Base-by-base conservation (phyloP, 2,113 vertebrate species). In the Lepus europaeus region DNA sequence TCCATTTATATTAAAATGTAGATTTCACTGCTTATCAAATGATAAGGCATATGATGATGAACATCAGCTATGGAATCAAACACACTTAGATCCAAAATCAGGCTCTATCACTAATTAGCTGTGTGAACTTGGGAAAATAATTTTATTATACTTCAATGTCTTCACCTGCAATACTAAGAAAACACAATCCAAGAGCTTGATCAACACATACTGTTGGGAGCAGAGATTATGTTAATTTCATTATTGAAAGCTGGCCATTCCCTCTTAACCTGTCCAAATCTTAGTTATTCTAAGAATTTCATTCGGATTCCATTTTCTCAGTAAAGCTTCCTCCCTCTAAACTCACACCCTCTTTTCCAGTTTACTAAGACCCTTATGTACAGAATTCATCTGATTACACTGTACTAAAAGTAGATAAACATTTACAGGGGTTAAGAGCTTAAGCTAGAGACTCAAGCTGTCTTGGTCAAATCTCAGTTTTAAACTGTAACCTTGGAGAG, bases 241-340 rank as follows among this genome's bases (percentile, higher is more conserved):
- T 76, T 11, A 95, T 79, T 53, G 29, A 83, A 72, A 81, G 31
- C 49, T 87, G 89, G 45, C 17, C 16, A 49, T 76, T 82, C 85
- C 70, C 33, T 76, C 19, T 91, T 68, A 91, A 79, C 2, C 59
- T 87, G 51, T 87, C 49, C 29, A 89, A 93, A 78, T 90, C n/a
- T n/a, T 66, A 90, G 16, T 33, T 64, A 84, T 84, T 94, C 56
- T 9, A 73, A 92, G 93, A 87, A 77, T 45, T 87, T 93, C 27
- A 76, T 72, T 89, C 90, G 93, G 87, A 94, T 96, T 87, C 49
- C 5, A 92, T 83, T 94, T 89, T 74, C n/a, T 89, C 36, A 89
- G 56, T 66, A 87, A 94, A 95, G 25, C 25, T 59, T 96, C 5
- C 20, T 45, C 9, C 84, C 53, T 9, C 59, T 90, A 89, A 96